Evolutionary conservation across 35 echinoderm and acorn worm species (phyloP).

Genomic region (Eucidaris tribuloides): DNA sequence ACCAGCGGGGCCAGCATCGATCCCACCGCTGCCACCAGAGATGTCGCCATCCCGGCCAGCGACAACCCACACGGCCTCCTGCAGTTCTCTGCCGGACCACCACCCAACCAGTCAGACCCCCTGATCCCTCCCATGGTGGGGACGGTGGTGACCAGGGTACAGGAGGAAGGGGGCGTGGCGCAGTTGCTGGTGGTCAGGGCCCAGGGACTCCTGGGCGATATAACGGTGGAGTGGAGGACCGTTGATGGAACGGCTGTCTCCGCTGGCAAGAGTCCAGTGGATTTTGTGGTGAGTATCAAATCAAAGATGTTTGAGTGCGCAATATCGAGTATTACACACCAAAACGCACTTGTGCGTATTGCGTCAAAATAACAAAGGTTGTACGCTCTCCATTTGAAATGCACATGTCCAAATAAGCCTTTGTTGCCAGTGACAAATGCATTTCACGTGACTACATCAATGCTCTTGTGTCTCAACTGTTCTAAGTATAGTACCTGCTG

Average conservation of each 20-base stretch:
- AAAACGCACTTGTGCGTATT: too few relatives aligned
- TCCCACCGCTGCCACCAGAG: conserved; percentile 44
- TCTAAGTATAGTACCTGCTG: too few relatives aligned
- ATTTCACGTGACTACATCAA: too few relatives aligned
- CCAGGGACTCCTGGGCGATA: conserved; percentile 67
- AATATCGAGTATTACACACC: too few relatives aligned
- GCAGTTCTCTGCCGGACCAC: conserved; percentile 74
- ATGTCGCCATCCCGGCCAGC: conserved; percentile 50
- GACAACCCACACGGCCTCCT: conserved; percentile 84
- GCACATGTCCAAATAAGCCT: too few relatives aligned
- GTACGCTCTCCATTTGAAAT: too few relatives aligned
- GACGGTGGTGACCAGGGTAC: conserved; percentile 32
- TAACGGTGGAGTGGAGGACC: conserved; percentile 94
- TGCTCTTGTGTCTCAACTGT: too few relatives aligned
- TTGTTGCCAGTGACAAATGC: too few relatives aligned
- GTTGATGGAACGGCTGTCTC: conserved; percentile 91
- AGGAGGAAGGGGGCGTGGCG: conserved; percentile 70
- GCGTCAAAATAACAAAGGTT: too few relatives aligned
- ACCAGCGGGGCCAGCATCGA: conserved; percentile 95
- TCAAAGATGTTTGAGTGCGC: too few relatives aligned
- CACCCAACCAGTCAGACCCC: conserved; percentile 60
- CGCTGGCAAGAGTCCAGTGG: conserved; percentile 91
- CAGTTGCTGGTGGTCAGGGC: conserved; percentile 87
- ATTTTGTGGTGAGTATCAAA: conserved; percentile 95
- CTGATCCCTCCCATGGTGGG: conserved; percentile 42